Conservation (phyloP, 2,797 vertebrate species). For the Hylomyscus alleni region DNA sequence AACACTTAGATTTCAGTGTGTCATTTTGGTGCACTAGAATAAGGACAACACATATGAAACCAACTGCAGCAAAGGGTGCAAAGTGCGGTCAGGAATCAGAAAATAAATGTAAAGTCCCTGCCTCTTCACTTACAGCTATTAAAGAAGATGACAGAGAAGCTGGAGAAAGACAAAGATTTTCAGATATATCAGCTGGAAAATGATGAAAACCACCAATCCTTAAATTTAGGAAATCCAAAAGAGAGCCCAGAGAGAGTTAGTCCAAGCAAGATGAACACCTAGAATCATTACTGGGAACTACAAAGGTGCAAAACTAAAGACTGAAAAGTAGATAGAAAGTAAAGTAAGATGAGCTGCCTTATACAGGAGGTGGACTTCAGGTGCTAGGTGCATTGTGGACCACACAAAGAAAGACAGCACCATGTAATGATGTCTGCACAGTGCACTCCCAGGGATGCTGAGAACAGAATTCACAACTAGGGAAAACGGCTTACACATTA, state of each 20-base stretch:
- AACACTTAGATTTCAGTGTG: not conserved
- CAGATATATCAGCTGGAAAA: not conserved
- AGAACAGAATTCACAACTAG: not conserved
- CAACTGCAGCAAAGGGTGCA: not conserved
- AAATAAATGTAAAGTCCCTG: not conserved
- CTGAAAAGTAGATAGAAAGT: not conserved
- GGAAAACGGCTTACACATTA: not conserved
- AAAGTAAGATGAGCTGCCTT: not conserved
- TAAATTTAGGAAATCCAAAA: not conserved
- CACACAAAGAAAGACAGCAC: not conserved
- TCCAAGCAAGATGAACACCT: not conserved
- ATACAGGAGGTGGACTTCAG: not conserved
- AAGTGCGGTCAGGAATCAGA: not conserved
- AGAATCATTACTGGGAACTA: not conserved
- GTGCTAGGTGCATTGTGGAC: not conserved
- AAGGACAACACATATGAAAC: not conserved
- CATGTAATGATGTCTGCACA: not conserved
- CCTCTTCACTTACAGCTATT: not conserved
- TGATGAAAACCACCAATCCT: not conserved
- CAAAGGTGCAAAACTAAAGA: not conserved
- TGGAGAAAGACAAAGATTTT: not conserved
- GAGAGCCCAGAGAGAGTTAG: not conserved
- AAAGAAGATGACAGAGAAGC: not conserved
- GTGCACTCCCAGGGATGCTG: not conserved
- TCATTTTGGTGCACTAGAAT: not conserved